phyloP scores from a whole-genome alignment of 2,797 vertebrate genomes.

The Sternarchorhynchus goeldii region DNA sequence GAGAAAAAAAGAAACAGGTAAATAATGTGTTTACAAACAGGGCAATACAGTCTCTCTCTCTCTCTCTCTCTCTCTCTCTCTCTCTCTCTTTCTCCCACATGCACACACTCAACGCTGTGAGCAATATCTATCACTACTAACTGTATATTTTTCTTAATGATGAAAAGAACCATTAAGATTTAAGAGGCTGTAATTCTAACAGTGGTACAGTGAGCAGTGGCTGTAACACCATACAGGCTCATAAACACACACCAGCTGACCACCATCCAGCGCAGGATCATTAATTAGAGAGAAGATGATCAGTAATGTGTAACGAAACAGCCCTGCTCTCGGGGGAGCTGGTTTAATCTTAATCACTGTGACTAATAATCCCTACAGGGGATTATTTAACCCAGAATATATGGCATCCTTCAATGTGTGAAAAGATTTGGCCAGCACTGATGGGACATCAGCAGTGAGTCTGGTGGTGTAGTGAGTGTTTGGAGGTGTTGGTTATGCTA shows the following conservation, averaged over 20 bases:
- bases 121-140: background rate
- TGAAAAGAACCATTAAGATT: constrained; percentile 78
- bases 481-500: too few species aligned
- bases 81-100: too few species aligned
- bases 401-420: background rate
- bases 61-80: too few species aligned
- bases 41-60: too few species aligned
- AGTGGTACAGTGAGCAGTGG: constrained; percentile 54
- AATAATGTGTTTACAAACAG: too few species aligned
- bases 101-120: too few species aligned
- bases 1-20: too few species aligned
- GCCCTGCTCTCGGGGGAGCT: constrained; percentile 43
- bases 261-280: constrained; percentile 64
- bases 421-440: background rate
- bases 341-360: constrained; percentile 69
- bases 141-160: constrained; percentile 41
- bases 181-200: constrained; percentile 72
- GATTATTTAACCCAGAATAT: constrained; percentile 5
- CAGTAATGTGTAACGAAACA: constrained; percentile 72
- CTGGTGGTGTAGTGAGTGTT: too few species aligned
- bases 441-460: background rate
- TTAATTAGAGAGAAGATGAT: constrained; percentile 68
- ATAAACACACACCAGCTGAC: constrained; percentile 63
- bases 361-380: constrained; percentile 48
- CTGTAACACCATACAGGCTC: constrained; percentile 63